Evolutionary conservation across 2,797 vertebrate genomes (phyloP), one percentile per base, ranked within the genome.

Genomic region (Takifugu ocellatus): DNA sequence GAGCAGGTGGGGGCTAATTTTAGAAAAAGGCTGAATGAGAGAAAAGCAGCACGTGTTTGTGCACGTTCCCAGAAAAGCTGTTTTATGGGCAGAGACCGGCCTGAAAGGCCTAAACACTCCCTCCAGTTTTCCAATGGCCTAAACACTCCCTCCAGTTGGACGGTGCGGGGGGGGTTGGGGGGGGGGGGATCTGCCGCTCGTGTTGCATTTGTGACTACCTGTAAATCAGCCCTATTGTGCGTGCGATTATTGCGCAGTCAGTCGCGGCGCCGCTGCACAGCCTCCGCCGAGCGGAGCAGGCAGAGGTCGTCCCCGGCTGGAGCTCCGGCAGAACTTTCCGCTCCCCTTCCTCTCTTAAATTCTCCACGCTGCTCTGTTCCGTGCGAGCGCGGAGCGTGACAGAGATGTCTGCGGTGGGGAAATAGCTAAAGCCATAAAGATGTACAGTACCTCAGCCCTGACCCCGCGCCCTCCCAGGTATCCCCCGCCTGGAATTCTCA

Each of bases 401-500:
- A 83, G 74, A 88, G 83, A 84, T 67, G 72, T 82, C 55, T 10
- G 25, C 43, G 76, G 89, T 62, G 68, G 54, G 56, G 81, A 90
- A 89, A 87, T 75, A 81, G 89, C 90, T 90, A 91, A 91, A 87
- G 77, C 81, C 88, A 89, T 89, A 87, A 88, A 90, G 89, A 90
- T 78, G 53, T 88, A 89, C 87, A 88, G 86, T 87, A 79, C 78
- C 84, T 85, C 82, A 84, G 91, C 93, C 92, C 90, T 94, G 92
- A 92, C 90, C 88, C 76, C 51, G 51, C 84, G 81, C 88, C 79
- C 90, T 72, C 44, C 86, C 88, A 54, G 90, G 91, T 82, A 86
- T 95, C 92, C 93, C 86, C 91, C 87, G 92, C 82, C 89, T 93
- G 86, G 89, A 94, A 95, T 96, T 95, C 94, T 95, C 95, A 96